Percentiles rank a stretch among this genome's conserved stretches.
These are phyloP conservation scores for Incurvaria masculella DNA, from an alignment of 2,888 invertebrate genomes.

Conservation along the genomic window DNA sequence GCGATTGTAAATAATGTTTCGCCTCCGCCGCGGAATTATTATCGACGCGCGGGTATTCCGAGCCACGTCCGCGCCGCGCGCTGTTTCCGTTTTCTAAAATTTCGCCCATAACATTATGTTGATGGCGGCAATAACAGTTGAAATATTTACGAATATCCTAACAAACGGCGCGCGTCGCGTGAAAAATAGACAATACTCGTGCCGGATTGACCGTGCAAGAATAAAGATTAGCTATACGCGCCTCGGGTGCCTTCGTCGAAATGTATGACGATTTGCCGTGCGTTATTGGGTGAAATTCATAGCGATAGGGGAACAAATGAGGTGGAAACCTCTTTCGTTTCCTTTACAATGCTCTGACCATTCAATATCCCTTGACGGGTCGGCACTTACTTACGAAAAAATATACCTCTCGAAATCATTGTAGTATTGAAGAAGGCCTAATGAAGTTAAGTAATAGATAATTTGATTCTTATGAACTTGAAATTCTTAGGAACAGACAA, in stretches of 20 bases:
- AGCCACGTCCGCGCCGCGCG: constrained; percentile 41
- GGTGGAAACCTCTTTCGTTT: background rate
- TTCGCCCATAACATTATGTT: constrained; percentile 55
- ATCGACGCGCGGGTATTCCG: constrained; percentile 27
- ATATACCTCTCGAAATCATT: too few relatives aligned
- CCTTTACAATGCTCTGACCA: background rate
- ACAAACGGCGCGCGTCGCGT: constrained; percentile 43
- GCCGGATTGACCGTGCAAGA: constrained; percentile 41
- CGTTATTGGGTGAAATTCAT: background rate
- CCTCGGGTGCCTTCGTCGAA: background rate
- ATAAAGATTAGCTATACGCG: constrained; percentile 30
- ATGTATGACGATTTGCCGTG: background rate
- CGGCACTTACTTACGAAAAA: background rate
- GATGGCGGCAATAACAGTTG: constrained; percentile 52
- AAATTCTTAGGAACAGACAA: too few relatives aligned
- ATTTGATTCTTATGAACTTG: too few relatives aligned
- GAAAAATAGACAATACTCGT: constrained; percentile 42
- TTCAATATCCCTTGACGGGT: background rate
- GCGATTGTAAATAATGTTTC: constrained; percentile 32
- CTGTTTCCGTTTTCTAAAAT: constrained; percentile 53
- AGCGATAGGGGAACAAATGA: background rate
- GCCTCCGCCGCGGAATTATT: constrained; percentile 33
- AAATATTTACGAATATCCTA: constrained; percentile 55
- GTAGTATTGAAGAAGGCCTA: too few relatives aligned
- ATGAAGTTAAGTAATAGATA: too few relatives aligned